Base-by-base conservation (phyloP, 1,140 invertebrate genomes). In the Calephelis virginiensis region DNA sequence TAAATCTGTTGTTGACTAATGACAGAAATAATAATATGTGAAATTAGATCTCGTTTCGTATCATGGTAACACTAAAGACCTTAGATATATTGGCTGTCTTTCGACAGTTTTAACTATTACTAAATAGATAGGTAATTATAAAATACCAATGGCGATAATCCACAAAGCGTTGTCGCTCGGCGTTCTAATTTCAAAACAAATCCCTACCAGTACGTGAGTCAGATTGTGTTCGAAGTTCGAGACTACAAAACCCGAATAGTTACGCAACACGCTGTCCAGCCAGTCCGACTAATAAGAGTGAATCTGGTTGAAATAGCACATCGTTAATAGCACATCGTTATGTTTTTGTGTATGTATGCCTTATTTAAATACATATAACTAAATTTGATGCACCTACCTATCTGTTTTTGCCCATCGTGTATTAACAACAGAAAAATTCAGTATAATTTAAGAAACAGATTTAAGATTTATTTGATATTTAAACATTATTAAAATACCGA, bases 131-230 rank as follows among this genome's bases (percentile, higher is more conserved):
- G 64, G 67, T 74, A 82, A 80, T 82, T 83, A 82, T 73, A 82
- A 81, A 85, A 87, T 81, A 80, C 80, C 82, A 78, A 73, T 71
- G 72, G 72, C 80, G 81, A 85, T 89, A 86, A 86, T 87, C 85
- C 80, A 77, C 74, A 77, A 78, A 87, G 79, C 82, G 83, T 78
- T 84, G 84, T 85, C 76, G 82, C 75, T 69, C 76, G 67, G 78
- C 77, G 86, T 82, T 85, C 81, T 80, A 82, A 85, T 89, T 89
- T 86, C 86, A 86, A 87, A 89, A 89, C 86, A 89, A 89, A 89
- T 88, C 84, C 83, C 82, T 81, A 74, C 78, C 74, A 79, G 78
- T 86, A 86, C 85, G 86, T 89, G 86, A 89, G 83, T 89, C 85
- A 88, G 83, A 85, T 86, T 85, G 76, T 87, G 82, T 85, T 86